Evolutionary conservation across 2,113 vertebrate species (phyloP), one percentile per base, ranked within the genome.

Genomic region (Daboia siamensis): DNA sequence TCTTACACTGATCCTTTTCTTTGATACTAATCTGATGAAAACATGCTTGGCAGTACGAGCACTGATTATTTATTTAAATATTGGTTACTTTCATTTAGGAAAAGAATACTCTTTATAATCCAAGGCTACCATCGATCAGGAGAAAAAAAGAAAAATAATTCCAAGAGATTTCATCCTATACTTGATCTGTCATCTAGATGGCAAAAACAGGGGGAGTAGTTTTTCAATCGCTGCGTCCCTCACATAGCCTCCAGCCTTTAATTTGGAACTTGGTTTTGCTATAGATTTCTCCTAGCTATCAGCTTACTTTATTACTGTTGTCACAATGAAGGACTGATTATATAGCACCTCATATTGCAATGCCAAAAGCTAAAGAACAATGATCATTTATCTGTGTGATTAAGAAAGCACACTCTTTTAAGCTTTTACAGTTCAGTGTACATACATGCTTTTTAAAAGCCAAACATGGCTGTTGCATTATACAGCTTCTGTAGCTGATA

Each of bases 61-160:
- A 91, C 92, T 96, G 91, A 95, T 96, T 96, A 95, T 96, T 96
- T 96, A 94, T 95, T 97, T 97, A 96, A 93, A 90, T 90, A 74
- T 93, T 95, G 94, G 96, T 95, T 94, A 91, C 91, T 95, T 96
- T 2, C 90, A 94, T 57, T 92, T 94, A 92, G 90, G 61, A n/a
- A 96, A 95, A 90, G 91, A 39, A 39, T 87, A 91, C 57, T 90
- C 90, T 94, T 96, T 92, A 90, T 96, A 90, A 94, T 57, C 90
- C 91, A 95, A 96, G 94, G 93, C 96, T 93, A 90, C 95, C 93
- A 74, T 92, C 90, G 17, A 56, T 11, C 48, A 29, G 88, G 57
- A 93, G 91, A 46, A 46, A 52, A 80, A 91, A 92, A 13, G 44
- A n/a, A 54, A 92, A 95, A 74, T 9, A 87, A 88, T 91, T 92